Base-by-base conservation (phyloP, 2,888 invertebrate species). In the Idaea biselata region DNA sequence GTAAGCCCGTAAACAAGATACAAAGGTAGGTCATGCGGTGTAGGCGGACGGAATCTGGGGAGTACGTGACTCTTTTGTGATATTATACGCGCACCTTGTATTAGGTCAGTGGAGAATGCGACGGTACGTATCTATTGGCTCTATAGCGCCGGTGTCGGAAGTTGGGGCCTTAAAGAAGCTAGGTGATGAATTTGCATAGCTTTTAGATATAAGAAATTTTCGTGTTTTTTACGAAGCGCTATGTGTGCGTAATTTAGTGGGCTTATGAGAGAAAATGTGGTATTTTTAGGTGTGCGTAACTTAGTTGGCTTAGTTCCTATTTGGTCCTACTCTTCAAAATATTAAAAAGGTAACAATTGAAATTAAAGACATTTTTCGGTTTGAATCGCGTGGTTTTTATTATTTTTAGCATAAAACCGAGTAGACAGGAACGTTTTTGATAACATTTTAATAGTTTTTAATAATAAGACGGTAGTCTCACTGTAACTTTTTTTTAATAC, bases 41-140 rank as follows among this genome's bases (percentile, higher is more conserved):
- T 60, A 59, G 63, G 60, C 67, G 59, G 53, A 63, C 65, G 61
- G 44, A 64, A 33, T 57, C 16, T 53, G 44, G 17, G 14, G 58
- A 44, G 59, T 70, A 73, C 74, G 74, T 74, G 74, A 74, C 73
- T 69, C 74, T 70, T 73, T 74, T 74, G 73, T 71, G 67, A 66
- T 67, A 66, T 63, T 59, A 62, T 67, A 64, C 63, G 1, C 65
- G 64, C 60, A 61, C 60, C 59, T 54, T 44, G 44, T 44, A 44
- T 44, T 11, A 65, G 73, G 71, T 73, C 73, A 72, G 61, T 63
- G 62, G 63, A 61, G 64, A 44, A 44, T 44, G 44, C 44, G 44
- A 44, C 44, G 14, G 44, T 11, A 44, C 8, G 44, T 44, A 44
- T 14, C 44, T 44, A 44, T 44, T 44, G 44, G 44, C 8, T 44